A percentile compares a stretch with the other conserved stretches of the same genome.
Conservation (phyloP, 2,888 invertebrate genomes). For the Pyrgus malvae region DNA sequence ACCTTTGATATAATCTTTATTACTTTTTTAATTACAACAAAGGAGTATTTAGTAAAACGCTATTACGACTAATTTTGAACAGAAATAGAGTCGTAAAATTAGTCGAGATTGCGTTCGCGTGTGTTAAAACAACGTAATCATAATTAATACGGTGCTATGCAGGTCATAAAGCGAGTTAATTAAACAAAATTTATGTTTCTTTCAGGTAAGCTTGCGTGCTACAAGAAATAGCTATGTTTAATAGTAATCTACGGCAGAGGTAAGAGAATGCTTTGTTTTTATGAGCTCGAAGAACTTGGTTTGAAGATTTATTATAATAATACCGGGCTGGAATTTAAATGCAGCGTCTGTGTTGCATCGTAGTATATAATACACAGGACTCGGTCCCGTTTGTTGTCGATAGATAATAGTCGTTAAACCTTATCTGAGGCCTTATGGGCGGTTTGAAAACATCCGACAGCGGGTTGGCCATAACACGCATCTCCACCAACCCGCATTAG, state of each 20-base stretch:
- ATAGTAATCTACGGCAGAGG: neutral
- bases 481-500: too few relatives aligned
- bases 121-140: constrained; percentile 15
- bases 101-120: constrained; percentile 3
- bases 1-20: neutral
- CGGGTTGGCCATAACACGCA: too few relatives aligned
- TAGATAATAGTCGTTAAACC: too few relatives aligned
- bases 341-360: too few relatives aligned
- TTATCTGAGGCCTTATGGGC: too few relatives aligned
- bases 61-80: neutral
- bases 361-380: too few relatives aligned
- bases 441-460: too few relatives aligned
- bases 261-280: neutral
- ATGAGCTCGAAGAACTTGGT: too few relatives aligned
- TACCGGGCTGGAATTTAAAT: too few relatives aligned
- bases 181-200: constrained; percentile 21
- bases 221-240: neutral
- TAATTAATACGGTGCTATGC: constrained; percentile 18
- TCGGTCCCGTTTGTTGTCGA: too few relatives aligned
- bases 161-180: constrained; percentile 15
- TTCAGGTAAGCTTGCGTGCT: constrained; percentile 19
- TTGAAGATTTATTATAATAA: too few relatives aligned
- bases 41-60: constrained; percentile 1
- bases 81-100: constrained; percentile 20
- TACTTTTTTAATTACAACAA: neutral